Conservation (phyloP, 2,888 invertebrate genomes). For the Macrostomum cliftonense region DNA sequence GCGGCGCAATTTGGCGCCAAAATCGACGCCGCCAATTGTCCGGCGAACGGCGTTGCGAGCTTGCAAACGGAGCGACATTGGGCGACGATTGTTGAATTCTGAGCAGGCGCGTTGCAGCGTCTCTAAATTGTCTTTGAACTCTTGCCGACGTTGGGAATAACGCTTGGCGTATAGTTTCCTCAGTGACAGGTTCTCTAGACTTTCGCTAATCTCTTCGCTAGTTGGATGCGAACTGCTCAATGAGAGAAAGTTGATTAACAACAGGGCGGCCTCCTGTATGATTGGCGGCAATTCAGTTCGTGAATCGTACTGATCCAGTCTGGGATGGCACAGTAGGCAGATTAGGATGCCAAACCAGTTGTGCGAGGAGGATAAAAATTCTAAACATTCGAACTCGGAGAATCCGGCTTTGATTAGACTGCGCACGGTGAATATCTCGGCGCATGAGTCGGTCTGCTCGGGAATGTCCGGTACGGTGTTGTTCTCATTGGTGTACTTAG, state of each 20-base stretch:
- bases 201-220: constrained; percentile 10
- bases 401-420: constrained; percentile 9
- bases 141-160: constrained; percentile 4
- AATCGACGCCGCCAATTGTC: constrained; percentile 2
- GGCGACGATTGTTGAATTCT: neutral
- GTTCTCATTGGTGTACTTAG: constrained; percentile 2
- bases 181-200: constrained; percentile 8
- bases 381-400: constrained; percentile 9
- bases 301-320: neutral
- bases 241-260: constrained; percentile 7
- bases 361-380: constrained; percentile 9
- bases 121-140: constrained; percentile 7
- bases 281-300: constrained; percentile 1
- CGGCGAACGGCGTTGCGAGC: constrained; percentile 6
- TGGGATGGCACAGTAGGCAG: constrained; percentile 10
- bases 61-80: constrained; percentile 3
- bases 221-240: constrained; percentile 8
- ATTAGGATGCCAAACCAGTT: constrained; percentile 10
- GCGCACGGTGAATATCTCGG: constrained; percentile 4
- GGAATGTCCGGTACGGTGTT: constrained; percentile 8
- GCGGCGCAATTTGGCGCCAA: neutral
- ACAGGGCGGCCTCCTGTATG: constrained; percentile 10
- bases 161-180: constrained; percentile 10
- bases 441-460: constrained; percentile 4
- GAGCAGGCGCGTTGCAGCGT: neutral